These are phyloP conservation scores for Euplagia quadripunctaria DNA, from an alignment of 2,888 invertebrate genomes.

Conservation along the genomic window DNA sequence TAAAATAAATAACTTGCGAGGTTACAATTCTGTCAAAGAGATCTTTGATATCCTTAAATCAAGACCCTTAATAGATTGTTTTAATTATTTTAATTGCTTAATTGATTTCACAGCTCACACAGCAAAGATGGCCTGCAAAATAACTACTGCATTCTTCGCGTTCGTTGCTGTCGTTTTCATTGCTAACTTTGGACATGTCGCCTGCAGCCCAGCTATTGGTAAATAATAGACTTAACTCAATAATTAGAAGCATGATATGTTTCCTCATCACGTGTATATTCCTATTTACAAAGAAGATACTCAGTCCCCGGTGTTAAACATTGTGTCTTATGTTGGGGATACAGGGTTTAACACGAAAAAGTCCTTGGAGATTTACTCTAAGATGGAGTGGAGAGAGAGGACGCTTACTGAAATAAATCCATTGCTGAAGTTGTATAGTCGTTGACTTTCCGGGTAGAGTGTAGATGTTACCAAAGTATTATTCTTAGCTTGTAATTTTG, in stretches of 20 bases:
- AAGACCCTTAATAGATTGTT: not conserved
- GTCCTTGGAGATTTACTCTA: not conserved
- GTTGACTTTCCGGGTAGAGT: not conserved
- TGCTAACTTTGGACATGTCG: constrained; percentile 59
- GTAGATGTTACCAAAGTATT: not conserved
- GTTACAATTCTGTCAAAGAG: too few species aligned
- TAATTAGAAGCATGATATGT: not conserved
- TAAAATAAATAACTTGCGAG: not conserved
- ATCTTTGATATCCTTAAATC: not conserved
- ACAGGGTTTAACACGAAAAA: not conserved
- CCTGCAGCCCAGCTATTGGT: constrained; percentile 80
- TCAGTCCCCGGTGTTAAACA: not conserved
- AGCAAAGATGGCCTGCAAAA: constrained; percentile 72
- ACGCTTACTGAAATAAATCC: not conserved
- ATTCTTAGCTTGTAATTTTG: too few species aligned
- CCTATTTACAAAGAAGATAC: not conserved
- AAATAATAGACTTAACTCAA: constrained; percentile 48
- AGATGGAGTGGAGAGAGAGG: too few species aligned
- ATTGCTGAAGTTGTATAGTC: not conserved
- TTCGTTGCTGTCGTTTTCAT: constrained; percentile 64
- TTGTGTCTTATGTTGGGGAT: not conserved
- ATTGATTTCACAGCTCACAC: constrained; percentile 26
- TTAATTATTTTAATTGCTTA: not conserved
- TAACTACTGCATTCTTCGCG: constrained; percentile 64
- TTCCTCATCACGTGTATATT: not conserved